phyloP scores from a whole-genome alignment of 2,888 invertebrate species.

The Andrena haemorrhoa region DNA sequence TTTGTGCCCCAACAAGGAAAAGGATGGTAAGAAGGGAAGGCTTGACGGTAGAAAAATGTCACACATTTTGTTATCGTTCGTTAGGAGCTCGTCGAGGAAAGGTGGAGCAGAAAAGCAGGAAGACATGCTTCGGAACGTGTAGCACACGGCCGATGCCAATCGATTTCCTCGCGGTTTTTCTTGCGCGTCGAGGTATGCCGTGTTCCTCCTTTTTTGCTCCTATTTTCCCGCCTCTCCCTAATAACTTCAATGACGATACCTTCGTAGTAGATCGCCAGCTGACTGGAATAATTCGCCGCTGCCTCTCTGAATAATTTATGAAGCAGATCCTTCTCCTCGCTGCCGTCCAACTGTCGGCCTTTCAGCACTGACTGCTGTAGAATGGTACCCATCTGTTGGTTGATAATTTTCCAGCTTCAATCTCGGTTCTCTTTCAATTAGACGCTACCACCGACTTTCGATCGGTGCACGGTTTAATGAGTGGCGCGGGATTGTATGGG shows the following conservation, averaged over 20 bases:
- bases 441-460: too few species aligned
- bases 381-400: slow-evolving; percentile 89
- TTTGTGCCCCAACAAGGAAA: too few species aligned
- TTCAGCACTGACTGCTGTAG: slow-evolving; percentile 90
- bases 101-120: too few species aligned
- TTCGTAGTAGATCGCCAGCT: slow-evolving; percentile 88
- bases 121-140: neutral
- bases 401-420: slow-evolving; percentile 5
- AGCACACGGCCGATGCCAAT: neutral
- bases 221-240: neutral
- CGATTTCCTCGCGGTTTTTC: neutral
- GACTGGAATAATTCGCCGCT: slow-evolving; percentile 86
- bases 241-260: slow-evolving; percentile 81
- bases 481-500: too few species aligned
- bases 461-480: neutral
- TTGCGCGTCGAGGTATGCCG: neutral
- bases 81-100: too few species aligned
- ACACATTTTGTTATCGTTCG: too few species aligned
- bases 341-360: slow-evolving; percentile 73
- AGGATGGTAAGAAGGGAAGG: too few species aligned
- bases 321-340: slow-evolving; percentile 84
- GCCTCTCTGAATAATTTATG: slow-evolving; percentile 87
- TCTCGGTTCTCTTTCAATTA: neutral
- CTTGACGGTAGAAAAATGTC: too few species aligned
- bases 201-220: neutral